phyloP scores from a whole-genome alignment of 2,888 invertebrate species.

The Plebejus melissa region DNA sequence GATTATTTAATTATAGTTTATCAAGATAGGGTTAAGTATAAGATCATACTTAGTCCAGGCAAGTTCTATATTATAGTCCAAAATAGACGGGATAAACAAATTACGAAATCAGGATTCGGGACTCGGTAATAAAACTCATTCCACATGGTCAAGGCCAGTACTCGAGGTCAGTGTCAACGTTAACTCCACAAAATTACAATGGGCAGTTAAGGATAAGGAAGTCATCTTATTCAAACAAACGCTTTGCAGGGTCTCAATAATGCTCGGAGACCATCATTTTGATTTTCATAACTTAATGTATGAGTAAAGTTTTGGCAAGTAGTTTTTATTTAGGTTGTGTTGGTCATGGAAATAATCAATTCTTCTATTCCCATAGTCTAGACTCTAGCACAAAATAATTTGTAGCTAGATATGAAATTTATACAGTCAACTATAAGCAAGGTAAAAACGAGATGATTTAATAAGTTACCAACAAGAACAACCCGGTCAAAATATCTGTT shows the following conservation, averaged over 20 bases:
- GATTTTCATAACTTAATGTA: no score
- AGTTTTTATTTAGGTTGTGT: no score
- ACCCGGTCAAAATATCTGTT: not conserved
- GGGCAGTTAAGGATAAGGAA: not conserved
- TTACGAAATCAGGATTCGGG: not conserved
- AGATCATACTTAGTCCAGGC: no score
- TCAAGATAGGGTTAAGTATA: no score
- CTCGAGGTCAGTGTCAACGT: not conserved
- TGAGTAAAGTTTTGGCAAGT: no score
- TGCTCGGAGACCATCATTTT: not conserved
- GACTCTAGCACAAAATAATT: no score
- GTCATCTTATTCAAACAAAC: not conserved
- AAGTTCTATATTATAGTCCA: not conserved
- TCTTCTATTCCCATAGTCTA: no score
- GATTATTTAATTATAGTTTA: no score
- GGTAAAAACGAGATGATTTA: not conserved
- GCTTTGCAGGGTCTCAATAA: not conserved
- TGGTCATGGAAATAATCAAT: no score
- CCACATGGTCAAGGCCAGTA: not conserved
- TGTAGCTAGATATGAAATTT: no score
- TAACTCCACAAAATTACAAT: not conserved
- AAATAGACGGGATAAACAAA: not conserved
- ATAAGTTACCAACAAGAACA: not conserved
- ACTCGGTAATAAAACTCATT: not conserved
- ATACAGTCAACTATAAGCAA: no score